A percentile compares a stretch with the other conserved stretches of the same genome.
phyloP scores from a whole-genome alignment of 2,888 invertebrate species.

The Drosophila ustulata region DNA sequence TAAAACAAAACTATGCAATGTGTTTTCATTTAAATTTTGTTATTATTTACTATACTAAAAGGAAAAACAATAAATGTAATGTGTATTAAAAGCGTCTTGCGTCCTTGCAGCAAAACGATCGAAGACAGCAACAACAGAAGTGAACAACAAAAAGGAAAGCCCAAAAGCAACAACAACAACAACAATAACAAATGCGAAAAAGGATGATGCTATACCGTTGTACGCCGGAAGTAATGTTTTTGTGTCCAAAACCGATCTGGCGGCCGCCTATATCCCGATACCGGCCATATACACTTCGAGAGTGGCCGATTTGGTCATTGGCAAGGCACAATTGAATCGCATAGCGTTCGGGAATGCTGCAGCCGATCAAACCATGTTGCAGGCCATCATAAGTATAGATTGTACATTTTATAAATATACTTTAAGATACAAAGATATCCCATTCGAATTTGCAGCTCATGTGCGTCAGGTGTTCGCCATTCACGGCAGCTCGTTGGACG shows the following conservation, averaged over 20 bases:
- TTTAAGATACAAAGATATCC: not conserved
- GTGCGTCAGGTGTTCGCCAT: conserved; percentile 83
- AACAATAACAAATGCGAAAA: conserved; percentile 10
- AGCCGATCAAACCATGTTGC: conserved; percentile 72
- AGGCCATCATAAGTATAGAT: conserved; percentile 83
- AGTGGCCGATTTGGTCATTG: conserved; percentile 83
- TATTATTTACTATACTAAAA: not conserved
- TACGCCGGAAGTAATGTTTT: conserved; percentile 83
- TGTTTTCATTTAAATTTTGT: conserved; percentile 32
- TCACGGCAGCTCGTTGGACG: conserved; percentile 75
- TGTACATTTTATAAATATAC: not conserved
- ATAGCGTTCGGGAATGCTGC: conserved; percentile 64
- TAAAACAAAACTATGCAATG: conserved; percentile 34
- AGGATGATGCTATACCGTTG: conserved; percentile 74
- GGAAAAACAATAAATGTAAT: too few species aligned
- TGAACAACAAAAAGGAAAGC: conserved; percentile 9
- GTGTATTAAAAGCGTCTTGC: not conserved
- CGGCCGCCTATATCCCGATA: conserved; percentile 81
- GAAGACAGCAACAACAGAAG: not conserved
- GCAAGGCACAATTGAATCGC: conserved; percentile 69
- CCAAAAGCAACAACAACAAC: conserved; percentile 14
- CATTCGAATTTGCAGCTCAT: conserved; percentile 75
- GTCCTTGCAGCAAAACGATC: conserved; percentile 19
- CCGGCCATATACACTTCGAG: conserved; percentile 83
- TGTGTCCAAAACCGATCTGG: conserved; percentile 81